Evolutionary conservation across 2,888 invertebrate genomes (phyloP).

Genomic region (Dione vanillae): DNA sequence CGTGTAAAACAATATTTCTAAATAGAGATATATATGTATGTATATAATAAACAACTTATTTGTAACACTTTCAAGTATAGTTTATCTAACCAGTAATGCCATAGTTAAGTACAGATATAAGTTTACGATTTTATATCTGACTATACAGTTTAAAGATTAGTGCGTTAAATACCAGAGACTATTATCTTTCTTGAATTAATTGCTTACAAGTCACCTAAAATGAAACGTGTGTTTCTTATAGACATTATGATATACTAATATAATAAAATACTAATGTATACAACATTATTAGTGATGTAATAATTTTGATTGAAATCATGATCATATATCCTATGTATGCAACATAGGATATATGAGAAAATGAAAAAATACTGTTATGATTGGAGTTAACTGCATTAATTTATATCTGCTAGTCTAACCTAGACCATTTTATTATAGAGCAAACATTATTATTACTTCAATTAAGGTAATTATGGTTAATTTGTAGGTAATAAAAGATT

Average conservation of each 20-base stretch:
- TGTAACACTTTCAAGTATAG: too few relatives aligned
- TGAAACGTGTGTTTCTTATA: not conserved
- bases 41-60: too few relatives aligned
- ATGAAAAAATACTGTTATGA: not conserved
- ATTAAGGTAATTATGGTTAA: not conserved
- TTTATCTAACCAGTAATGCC: too few relatives aligned
- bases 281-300: not conserved
- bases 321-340: too few relatives aligned
- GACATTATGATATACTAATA: not conserved
- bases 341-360: not conserved
- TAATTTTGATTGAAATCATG: too few relatives aligned
- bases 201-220: conserved; percentile 5
- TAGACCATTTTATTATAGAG: not conserved
- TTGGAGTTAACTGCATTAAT: too few relatives aligned
- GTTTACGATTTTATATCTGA: not conserved
- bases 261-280: not conserved
- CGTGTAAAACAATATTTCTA: too few relatives aligned
- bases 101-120: not conserved
- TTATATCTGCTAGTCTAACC: too few relatives aligned
- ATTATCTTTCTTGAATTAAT: conserved; percentile 12
- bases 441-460: not conserved
- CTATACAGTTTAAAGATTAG: not conserved
- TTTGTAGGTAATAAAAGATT: conserved; percentile 2
- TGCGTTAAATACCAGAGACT: conserved; percentile 2
- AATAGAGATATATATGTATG: too few relatives aligned